phyloP scores from a whole-genome alignment of 2,113 vertebrate species.

The Ameiurus melas region DNA sequence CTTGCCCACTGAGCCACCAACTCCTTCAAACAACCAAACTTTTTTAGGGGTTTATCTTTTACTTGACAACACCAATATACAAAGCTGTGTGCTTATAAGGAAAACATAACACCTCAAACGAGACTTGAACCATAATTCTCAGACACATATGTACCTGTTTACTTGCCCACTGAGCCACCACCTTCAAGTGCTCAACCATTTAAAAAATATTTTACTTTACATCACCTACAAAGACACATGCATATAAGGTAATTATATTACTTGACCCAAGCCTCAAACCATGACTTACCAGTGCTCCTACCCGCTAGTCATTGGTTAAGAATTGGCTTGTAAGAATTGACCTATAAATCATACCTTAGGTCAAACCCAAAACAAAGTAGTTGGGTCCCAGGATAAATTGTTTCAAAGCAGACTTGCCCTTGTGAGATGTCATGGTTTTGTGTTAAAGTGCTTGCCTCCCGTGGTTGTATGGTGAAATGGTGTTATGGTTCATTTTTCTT shows the following conservation, averaged over 20 bases:
- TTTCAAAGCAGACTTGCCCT: neutral
- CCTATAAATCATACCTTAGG: neutral
- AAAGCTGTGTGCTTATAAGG: too few species aligned
- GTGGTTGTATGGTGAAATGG: neutral
- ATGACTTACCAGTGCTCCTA: neutral
- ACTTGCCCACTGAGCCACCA: too few species aligned
- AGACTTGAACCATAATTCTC: too few species aligned
- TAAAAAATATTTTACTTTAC: neutral
- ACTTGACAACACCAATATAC: neutral
- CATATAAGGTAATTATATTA: too few species aligned
- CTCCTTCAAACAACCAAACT: too few species aligned
- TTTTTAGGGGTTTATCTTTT: too few species aligned
- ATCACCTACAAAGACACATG: neutral
- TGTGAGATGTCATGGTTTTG: neutral
- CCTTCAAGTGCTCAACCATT: too few species aligned
- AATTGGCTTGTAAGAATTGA: accelerated
- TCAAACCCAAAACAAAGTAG: neutral
- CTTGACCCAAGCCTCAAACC: neutral
- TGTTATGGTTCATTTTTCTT: neutral
- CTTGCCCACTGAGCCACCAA: too few species aligned
- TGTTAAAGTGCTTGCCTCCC: neutral
- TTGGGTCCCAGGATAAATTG: neutral
- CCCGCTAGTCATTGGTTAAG: neutral
- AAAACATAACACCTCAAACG: too few species aligned
- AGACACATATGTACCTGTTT: too few species aligned